Conservation (phyloP, 1,140 invertebrate species). For the Conus ventricosus region DNA sequence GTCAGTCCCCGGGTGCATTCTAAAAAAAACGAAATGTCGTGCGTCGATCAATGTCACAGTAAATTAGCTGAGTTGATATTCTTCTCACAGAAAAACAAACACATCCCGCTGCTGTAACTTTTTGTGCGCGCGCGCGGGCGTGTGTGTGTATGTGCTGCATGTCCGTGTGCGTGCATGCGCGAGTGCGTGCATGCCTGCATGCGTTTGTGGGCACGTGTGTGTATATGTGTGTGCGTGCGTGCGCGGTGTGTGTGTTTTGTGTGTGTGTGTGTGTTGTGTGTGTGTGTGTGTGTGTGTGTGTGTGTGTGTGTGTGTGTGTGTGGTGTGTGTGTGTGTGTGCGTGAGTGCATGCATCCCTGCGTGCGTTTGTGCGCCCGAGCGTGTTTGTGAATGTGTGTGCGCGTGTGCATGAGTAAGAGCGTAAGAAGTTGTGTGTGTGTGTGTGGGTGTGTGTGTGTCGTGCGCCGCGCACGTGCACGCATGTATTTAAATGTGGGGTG, state of each 20-base stretch:
- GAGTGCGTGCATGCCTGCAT: too few species aligned
- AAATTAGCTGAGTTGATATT: too few species aligned
- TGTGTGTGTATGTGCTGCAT: conserved; percentile 9
- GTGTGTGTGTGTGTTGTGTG: too few species aligned
- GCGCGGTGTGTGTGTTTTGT: neutral
- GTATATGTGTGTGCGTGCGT: neutral
- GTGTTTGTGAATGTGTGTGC: neutral
- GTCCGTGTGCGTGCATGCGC: neutral
- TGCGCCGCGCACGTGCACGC: too few species aligned
- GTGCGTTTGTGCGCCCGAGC: neutral
- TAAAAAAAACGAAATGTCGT: too few species aligned
- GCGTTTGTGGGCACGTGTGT: too few species aligned
- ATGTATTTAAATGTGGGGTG: neutral
- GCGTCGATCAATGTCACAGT: too few species aligned
- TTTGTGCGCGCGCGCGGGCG: too few species aligned
- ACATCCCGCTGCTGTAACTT: neutral
- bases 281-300: conserved; percentile 10
- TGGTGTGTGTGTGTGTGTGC: conserved; percentile 15
- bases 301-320: neutral
- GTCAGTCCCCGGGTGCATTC: too few species aligned
- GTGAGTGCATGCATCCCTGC: neutral
- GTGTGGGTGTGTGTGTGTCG: neutral
- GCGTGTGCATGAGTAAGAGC: too few species aligned
- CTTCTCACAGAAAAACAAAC: too few species aligned
- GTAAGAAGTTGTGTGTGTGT: neutral